Base-by-base conservation (phyloP, 1,140 invertebrate species). In the Dufourea novaeangliae region DNA sequence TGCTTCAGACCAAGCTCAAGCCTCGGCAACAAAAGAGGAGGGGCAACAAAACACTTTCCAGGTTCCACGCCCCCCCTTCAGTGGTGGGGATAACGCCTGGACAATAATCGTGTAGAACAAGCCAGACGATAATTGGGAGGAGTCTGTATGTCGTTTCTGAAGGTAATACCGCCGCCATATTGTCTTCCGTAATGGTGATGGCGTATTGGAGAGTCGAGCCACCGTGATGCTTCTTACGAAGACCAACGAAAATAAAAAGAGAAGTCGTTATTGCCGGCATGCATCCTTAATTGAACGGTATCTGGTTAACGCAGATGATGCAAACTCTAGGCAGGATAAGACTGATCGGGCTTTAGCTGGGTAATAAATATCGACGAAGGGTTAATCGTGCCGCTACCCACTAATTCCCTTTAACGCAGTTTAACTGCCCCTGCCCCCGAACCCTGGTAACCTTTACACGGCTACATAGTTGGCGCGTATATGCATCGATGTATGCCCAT, bases 341-440 rank as follows among this genome's bases (percentile, higher is more conserved):
- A 69, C 78, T 77, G 80, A 82, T 82, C 73, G 59, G 52, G 75
- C 46, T 85, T 87, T 78, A 86, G 77, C 34, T 67, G 76, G 78
- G 79, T 85, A 87, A 88, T 86, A 87, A 88, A 89, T 87, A 88
- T 89, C 73, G 32, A 22, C 27, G 64, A 72, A 57, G 79, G 78
- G 78, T 83, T 82, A 80, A 83, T 63, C 78, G 46, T 52, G 57
- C n/a, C 27, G 80, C 83, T 83, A 87, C 76, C 80, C 86, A 84
- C 87, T 88, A 85, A 88, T 86, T 87, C 80, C 79, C 67, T 75
- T 70, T 69, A 78, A 78, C 80, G 71, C 82, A 61, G 78, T 84
- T 85, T 84, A 84, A 86, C 72, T 62, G 67, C 78, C 73, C 70
- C 63, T 68, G 81, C 54, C 61, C 20, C 41, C 17, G 56, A 10